phyloP scores from a whole-genome alignment of 1,140 invertebrate species.

The Campoletis sonorensis region DNA sequence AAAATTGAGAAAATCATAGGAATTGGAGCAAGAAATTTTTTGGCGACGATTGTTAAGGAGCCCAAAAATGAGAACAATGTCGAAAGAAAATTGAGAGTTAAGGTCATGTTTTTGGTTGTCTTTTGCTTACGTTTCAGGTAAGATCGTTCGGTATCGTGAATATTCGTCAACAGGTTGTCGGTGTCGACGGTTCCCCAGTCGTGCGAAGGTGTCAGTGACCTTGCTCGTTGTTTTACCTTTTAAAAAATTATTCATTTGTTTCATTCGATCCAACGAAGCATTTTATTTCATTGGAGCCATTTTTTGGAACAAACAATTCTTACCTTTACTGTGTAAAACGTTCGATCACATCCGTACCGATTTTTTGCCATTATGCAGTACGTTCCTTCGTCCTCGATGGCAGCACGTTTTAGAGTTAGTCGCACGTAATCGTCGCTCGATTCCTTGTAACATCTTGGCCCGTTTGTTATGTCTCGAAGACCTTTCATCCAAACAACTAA shows the following conservation, averaged over 20 bases:
- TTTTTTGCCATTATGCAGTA: constrained; percentile 97
- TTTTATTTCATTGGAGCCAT: not conserved
- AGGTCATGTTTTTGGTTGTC: constrained; percentile 22
- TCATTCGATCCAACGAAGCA: not conserved
- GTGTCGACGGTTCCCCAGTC: constrained; percentile 76
- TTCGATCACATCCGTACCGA: constrained; percentile 89
- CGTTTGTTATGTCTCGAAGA: constrained; percentile 87
- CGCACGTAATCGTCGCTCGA: constrained; percentile 89
- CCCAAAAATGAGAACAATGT: not conserved
- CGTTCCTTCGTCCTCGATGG: constrained; percentile 91
- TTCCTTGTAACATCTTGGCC: constrained; percentile 86
- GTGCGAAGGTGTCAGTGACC: constrained; percentile 81
- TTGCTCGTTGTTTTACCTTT: constrained; percentile 82
- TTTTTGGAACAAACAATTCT: constrained; percentile 52
- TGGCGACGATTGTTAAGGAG: not conserved
- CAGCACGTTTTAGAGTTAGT: constrained; percentile 91
- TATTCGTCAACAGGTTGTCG: constrained; percentile 68
- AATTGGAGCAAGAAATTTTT: constrained; percentile 15
- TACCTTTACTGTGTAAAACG: constrained; percentile 90
- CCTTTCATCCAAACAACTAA: constrained; percentile 92
- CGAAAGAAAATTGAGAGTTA: constrained; percentile 13
- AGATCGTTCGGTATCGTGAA: constrained; percentile 73
- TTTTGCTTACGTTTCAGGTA: constrained; percentile 81
- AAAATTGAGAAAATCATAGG: constrained; percentile 26
- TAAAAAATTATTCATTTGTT: not conserved